Evolutionary conservation across 2,888 invertebrate species (phyloP).

Genomic region (Orthonevra nobilis): DNA sequence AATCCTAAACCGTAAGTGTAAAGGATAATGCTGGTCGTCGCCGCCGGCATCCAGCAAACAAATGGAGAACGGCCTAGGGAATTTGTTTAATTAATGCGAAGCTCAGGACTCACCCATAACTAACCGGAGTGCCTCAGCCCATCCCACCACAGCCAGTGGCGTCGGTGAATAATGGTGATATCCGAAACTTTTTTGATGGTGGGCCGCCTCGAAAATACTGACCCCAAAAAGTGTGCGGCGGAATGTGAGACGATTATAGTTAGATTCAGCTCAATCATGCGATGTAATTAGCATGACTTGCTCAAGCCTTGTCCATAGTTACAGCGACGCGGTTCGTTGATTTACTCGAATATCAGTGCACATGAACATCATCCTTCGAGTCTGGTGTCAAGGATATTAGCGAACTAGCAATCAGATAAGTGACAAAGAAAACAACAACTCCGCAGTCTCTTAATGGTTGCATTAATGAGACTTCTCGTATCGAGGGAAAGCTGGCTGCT

Average conservation of each 20-base stretch:
- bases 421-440: too few species aligned
- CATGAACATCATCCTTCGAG: too few species aligned
- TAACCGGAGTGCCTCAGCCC: background rate
- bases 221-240: constrained; percentile 10
- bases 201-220: constrained; percentile 5
- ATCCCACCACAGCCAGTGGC: too few species aligned
- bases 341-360: too few species aligned
- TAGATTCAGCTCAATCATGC: constrained; percentile 37
- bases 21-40: constrained; percentile 22
- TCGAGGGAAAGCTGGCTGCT: background rate
- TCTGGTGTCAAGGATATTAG: too few species aligned
- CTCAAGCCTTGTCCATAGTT: too few species aligned
- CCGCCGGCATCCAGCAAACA: constrained; percentile 8
- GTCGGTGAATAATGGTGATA: constrained; percentile 34
- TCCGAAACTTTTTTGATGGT: constrained; percentile 39
- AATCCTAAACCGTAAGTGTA: constrained; percentile 33
- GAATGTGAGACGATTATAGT: constrained; percentile 21
- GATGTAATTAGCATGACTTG: constrained; percentile 41
- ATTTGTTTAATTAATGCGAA: constrained; percentile 38
- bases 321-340: too few species aligned
- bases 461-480: constrained; percentile 12
- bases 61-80: constrained; percentile 19
- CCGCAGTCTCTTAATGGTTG: background rate
- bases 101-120: background rate
- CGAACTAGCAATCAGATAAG: too few species aligned